A percentile compares a stretch with the other conserved stretches of the same genome.
Evolutionary conservation across 2,113 vertebrate species (phyloP).

Genomic region (Anguilla rostrata): DNA sequence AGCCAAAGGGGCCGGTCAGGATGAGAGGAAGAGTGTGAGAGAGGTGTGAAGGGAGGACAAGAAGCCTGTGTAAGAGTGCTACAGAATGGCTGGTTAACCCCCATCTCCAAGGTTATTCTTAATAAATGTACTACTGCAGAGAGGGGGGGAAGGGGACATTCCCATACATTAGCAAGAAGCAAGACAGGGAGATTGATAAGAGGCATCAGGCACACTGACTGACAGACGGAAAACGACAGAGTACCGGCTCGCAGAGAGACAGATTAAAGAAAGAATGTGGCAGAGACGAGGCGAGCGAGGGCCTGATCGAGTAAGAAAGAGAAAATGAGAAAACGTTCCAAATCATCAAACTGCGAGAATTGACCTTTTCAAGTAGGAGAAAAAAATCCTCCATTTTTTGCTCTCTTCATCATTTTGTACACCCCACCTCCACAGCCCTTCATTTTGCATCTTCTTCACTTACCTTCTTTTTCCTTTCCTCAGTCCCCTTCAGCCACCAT

Average conservation of each 20-base stretch:
- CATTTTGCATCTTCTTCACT: neutral
- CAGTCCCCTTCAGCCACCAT: neutral
- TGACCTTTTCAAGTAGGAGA: neutral
- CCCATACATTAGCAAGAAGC: conserved; percentile 7
- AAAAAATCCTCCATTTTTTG: neutral
- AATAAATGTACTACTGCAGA: conserved; percentile 21
- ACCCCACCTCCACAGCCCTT: neutral
- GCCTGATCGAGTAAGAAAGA: neutral
- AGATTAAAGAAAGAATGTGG: neutral
- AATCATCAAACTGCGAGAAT: conserved; percentile 6
- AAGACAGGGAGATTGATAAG: neutral
- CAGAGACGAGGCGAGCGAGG: neutral
- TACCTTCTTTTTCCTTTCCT: neutral
- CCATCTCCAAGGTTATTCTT: conserved; percentile 17
- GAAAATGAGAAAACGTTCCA: conserved; percentile 22
- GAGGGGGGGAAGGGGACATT: neutral
- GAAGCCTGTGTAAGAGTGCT: neutral
- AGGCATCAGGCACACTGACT: neutral
- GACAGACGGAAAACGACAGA: conserved; percentile 12
- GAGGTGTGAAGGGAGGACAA: neutral
- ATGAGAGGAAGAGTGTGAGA: conserved; percentile 1
- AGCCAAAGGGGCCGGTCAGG: neutral
- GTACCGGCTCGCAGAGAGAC: neutral
- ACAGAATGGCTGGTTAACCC: conserved; percentile 13
- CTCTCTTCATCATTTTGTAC: neutral